Base-by-base conservation (phyloP, 2,888 invertebrate species). In the Nomada hirtipes region DNA sequence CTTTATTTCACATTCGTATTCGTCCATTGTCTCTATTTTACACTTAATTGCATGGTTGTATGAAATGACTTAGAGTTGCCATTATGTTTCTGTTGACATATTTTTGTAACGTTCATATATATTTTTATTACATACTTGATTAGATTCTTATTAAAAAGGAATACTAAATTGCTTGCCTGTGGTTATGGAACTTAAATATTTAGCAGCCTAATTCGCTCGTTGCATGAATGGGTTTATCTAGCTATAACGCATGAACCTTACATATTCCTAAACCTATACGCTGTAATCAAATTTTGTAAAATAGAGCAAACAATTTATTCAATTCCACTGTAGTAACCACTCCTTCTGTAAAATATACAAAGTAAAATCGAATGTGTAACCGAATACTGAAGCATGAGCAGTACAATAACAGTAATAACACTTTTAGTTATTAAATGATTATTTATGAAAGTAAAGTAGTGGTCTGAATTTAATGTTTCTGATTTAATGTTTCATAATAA, bases 191-290 rank as follows among this genome's bases (percentile, higher is more conserved):
- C 81, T 81, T 85, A 77, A 76, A 89, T 85, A 87, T 85, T 86
- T 85, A 88, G 87, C 91, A 92, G 92, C 90, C 90, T 91, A 88
- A 90, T 92, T 91, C 89, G 91, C 90, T 91, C 91, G 78, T 75
- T 90, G 89, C 89, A 89, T 79, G 89, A 75, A 80, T 86, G 83
- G 76, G 71, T 73, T 80, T 59, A 67, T 75, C 55, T 75, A 70
- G 64, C 55, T 67, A 26, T 55, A 65, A 52, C 67, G 79, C 75
- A 79, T 74, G 69, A 64, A 57, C 57, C 20, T 57, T 57, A 57
- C 26, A 53, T 20, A 29, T 57, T 59, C 23, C 42, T 52, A 55
- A 71, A 63, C 29, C 50, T 68, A 4, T 69, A 64, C 60, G 71
- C 42, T 23, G 11, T 52, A 60, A 77, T 72, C 26, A 70, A 70